A percentile compares a stretch with the other conserved stretches of the same genome.
phyloP scores from a whole-genome alignment of 2,888 invertebrate genomes.

The Seira musarum region DNA sequence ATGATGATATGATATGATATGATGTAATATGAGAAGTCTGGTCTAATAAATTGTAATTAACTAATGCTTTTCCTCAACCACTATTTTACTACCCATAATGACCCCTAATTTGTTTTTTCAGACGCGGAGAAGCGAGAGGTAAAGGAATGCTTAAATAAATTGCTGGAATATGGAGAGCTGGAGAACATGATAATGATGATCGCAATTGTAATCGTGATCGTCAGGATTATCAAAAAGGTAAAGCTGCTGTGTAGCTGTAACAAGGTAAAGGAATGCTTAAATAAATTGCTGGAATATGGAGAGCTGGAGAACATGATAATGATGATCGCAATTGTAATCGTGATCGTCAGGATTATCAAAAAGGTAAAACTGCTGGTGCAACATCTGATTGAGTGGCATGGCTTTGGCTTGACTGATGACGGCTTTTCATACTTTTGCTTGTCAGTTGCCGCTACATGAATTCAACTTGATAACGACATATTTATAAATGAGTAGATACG shows the following conservation, averaged over 20 bases:
- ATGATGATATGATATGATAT: conserved; percentile 41
- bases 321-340: conserved; percentile 28
- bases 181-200: conserved; percentile 38
- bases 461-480: conserved; percentile 27
- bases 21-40: conserved; percentile 52
- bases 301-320: conserved; percentile 40
- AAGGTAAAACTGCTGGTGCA: conserved; percentile 20
- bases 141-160: no score
- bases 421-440: conserved; percentile 42
- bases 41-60: conserved; percentile 69
- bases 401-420: conserved; percentile 52
- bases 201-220: conserved; percentile 24
- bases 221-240: conserved; percentile 16
- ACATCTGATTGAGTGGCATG: conserved; percentile 57
- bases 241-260: background rate
- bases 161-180: conserved; percentile 7
- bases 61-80: conserved; percentile 62
- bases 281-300: background rate
- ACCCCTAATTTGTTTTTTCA: conserved; percentile 62
- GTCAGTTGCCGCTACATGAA: conserved; percentile 51
- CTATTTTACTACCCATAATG: conserved; percentile 67
- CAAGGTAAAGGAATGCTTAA: no score
- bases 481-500: background rate
- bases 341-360: conserved; percentile 14
- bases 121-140: background rate